Evolutionary conservation across 2,888 invertebrate genomes (phyloP).

Genomic region (Dastarcus helophoroides): DNA sequence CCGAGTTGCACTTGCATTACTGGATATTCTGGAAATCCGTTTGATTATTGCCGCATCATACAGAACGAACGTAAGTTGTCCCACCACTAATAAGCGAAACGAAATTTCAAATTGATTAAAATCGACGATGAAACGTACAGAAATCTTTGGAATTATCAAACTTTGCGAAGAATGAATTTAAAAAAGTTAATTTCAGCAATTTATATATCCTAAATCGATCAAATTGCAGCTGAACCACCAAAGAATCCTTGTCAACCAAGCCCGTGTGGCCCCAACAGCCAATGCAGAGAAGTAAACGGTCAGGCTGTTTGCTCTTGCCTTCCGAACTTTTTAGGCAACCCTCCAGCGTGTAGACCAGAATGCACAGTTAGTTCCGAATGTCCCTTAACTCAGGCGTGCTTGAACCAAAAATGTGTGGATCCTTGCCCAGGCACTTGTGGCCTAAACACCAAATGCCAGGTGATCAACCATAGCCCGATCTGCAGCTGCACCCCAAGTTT

Average conservation of each 20-base stretch:
- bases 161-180: too few relatives aligned
- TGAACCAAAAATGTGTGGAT: slow-evolving; percentile 69
- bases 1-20: slow-evolving; percentile 52
- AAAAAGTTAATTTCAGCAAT: too few relatives aligned
- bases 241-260: slow-evolving; percentile 59
- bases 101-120: too few relatives aligned
- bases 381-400: slow-evolving; percentile 61
- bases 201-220: too few relatives aligned
- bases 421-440: slow-evolving; percentile 80
- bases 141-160: too few relatives aligned
- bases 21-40: slow-evolving; percentile 55
- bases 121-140: too few relatives aligned
- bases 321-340: slow-evolving; percentile 38
- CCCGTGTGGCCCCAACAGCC: slow-evolving; percentile 71
- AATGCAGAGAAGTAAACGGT: slow-evolving; percentile 56
- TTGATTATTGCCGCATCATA: slow-evolving; percentile 41
- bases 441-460: slow-evolving; percentile 61
- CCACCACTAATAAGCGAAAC: too few relatives aligned
- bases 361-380: slow-evolving; percentile 74
- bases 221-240: slow-evolving; percentile 21
- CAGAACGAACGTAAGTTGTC: slow-evolving; percentile 24
- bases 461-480: slow-evolving; percentile 58
- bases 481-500: slow-evolving; percentile 46
- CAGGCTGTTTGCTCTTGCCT: slow-evolving; percentile 38
- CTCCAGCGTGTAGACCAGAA: slow-evolving; percentile 69